Evolutionary conservation across 2,888 invertebrate species (phyloP).

Genomic region (Ochlodes sylvanus): DNA sequence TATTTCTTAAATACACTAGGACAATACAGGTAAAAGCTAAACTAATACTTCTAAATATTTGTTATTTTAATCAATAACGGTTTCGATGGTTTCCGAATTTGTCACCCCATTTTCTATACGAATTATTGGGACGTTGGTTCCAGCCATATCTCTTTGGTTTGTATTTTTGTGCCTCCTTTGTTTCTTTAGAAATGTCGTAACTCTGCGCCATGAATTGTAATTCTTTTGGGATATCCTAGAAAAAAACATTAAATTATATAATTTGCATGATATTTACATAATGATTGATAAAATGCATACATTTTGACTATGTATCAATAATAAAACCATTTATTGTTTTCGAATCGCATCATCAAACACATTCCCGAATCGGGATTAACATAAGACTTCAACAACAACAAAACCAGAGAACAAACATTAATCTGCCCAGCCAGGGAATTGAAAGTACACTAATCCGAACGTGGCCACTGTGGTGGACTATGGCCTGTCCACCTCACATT

Average conservation of each 20-base stretch:
- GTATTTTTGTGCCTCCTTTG: slow-evolving; percentile 54
- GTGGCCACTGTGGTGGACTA: too few species aligned
- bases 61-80: slow-evolving; percentile 13
- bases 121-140: slow-evolving; percentile 38
- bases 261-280: too few species aligned
- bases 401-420: too few species aligned
- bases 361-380: too few species aligned
- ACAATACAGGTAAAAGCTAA: slow-evolving; percentile 8
- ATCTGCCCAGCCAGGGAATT: too few species aligned
- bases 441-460: too few species aligned
- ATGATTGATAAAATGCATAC: too few species aligned
- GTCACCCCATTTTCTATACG: slow-evolving; percentile 50
- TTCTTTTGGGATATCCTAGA: slow-evolving; percentile 66
- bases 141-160: slow-evolving; percentile 51
- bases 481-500: too few species aligned
- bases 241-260: slow-evolving; percentile 26
- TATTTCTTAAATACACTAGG: not conserved
- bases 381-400: too few species aligned
- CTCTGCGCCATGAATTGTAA: slow-evolving; percentile 60
- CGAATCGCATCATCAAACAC: not conserved
- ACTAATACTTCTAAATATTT: slow-evolving; percentile 24
- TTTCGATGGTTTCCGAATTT: slow-evolving; percentile 46
- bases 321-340: too few species aligned
- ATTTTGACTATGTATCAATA: too few species aligned
- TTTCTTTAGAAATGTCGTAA: slow-evolving; percentile 53